Conservation (phyloP, 92 coral and sea anemone genomes). For the Phymanthus crucifer region DNA sequence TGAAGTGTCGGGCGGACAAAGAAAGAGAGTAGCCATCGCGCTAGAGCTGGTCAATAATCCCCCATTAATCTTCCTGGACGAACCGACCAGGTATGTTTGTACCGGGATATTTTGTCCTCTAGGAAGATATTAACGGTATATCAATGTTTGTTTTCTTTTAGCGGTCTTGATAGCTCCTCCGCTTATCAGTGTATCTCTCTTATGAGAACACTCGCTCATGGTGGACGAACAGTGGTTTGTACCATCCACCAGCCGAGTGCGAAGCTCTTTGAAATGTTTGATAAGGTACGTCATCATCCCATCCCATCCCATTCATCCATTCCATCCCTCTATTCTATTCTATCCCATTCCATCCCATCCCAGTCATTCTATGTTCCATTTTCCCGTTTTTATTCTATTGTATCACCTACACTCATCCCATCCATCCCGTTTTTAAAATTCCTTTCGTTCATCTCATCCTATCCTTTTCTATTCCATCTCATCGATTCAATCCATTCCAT, state of each 20-base stretch:
- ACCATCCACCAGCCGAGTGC: constrained; percentile 99
- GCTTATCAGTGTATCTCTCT: constrained; percentile 93
- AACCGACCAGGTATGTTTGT: constrained; percentile 99
- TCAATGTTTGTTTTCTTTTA: constrained; percentile 18
- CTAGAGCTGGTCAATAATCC: constrained; percentile 97
- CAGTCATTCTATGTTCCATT: no score
- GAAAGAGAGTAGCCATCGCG: constrained; percentile 95
- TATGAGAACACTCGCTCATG: constrained; percentile 92
- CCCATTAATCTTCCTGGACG: constrained; percentile 92
- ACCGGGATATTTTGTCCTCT: background rate
- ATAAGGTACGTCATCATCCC: constrained; percentile 64
- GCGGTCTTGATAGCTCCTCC: constrained; percentile 96
- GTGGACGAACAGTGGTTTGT: constrained; percentile 97
- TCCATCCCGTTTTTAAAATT: background rate
- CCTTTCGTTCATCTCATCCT: background rate
- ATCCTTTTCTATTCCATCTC: background rate
- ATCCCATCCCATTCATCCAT: background rate
- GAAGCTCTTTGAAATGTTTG: constrained; percentile 97
- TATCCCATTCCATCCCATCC: background rate
- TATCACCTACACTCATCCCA: background rate
- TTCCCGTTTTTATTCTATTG: no score
- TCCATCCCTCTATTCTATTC: background rate
- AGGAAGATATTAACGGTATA: background rate
- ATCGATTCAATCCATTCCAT: background rate
- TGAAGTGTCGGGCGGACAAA: constrained; percentile 98